Evolutionary conservation across 1,140 invertebrate genomes (phyloP).

Genomic region (Lanistes nyassanus): DNA sequence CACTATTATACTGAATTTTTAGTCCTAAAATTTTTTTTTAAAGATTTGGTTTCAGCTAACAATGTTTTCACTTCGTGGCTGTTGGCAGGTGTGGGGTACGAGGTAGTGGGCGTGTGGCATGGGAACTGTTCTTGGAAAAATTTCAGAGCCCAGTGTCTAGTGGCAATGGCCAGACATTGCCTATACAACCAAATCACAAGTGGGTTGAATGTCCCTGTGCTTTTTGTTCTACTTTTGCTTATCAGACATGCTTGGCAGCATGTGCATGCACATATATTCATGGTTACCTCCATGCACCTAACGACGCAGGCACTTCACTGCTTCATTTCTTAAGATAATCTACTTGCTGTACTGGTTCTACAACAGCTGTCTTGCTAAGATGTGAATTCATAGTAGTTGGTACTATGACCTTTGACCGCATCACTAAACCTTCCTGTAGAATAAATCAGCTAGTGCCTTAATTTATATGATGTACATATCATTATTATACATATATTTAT

Average conservation of each 20-base stretch:
- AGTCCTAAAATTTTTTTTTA: neutral
- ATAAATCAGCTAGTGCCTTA: neutral
- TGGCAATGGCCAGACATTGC: slow-evolving; percentile 63
- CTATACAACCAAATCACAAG: slow-evolving; percentile 61
- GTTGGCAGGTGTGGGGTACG: slow-evolving; percentile 55
- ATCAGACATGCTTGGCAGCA: too few species aligned
- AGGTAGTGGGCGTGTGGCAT: slow-evolving; percentile 56
- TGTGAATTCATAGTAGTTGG: neutral
- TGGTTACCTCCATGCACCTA: too few species aligned
- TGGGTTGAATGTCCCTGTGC: slow-evolving; percentile 31
- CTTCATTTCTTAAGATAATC: neutral
- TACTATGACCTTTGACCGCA: neutral
- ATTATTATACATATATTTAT: too few species aligned
- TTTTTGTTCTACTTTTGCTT: neutral
- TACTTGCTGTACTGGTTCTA: neutral
- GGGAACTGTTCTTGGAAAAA: slow-evolving; percentile 63
- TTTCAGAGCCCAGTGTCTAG: slow-evolving; percentile 56
- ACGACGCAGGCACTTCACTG: neutral
- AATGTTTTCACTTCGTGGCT: slow-evolving; percentile 22
- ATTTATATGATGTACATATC: neutral
- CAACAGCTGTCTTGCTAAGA: neutral
- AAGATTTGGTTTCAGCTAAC: neutral
- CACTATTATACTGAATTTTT: too few species aligned
- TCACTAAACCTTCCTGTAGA: neutral
- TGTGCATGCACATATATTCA: too few species aligned